Evolutionary conservation across 2,797 vertebrate species (phyloP), one percentile per base, ranked within the genome.

Genomic region (Ceryle rudis): DNA sequence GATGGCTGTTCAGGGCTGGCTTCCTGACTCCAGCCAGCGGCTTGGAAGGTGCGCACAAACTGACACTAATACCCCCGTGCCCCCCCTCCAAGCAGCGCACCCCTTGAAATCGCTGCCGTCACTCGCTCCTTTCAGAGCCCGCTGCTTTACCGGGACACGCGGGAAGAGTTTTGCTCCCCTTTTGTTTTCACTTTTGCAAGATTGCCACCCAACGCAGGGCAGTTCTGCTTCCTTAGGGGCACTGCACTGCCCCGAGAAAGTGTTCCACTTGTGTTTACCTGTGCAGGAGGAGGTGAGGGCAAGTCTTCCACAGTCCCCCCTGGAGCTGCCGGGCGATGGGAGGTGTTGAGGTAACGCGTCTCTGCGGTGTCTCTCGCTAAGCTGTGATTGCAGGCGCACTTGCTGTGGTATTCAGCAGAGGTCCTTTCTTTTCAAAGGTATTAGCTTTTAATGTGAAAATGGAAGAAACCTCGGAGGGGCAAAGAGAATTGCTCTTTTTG

Each of bases 381-480:
- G 89, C 88, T 95, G 83, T 89, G 74, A 91, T 28, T 39, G 80
- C 62, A 89, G 86, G 78, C 22, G 7, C 8, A 5, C 89, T 70
- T 25, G 22, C 91, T 92, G 79, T 74, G 37, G 22, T 73, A 11
- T 71, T 96, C 67, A 42, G 29, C 91, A 52, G 90, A 91, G 87
- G 75, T 96, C 96, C 93, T 94, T 82, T 97, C 82, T 96, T 95
- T 97, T 93, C 96, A 96, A 82, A 92, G 81, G 66, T 72, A 69
- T 94, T 95, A 62, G 52, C 54, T 89, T 89, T 92, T 93, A 94
- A 85, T 94, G 86, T 86, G 95, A 95, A 94, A 95, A 94, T 74
- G 71, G 94, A 93, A 95, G 88, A 71, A 71, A n/a, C 82, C 95
- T 96, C 15, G 1, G 39, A 57, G 74, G 37, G 75, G 87, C 92